These are phyloP conservation scores for Erythrocebus patas DNA, from an alignment of 2,113 vertebrate genomes.

Conservation along the genomic window DNA sequence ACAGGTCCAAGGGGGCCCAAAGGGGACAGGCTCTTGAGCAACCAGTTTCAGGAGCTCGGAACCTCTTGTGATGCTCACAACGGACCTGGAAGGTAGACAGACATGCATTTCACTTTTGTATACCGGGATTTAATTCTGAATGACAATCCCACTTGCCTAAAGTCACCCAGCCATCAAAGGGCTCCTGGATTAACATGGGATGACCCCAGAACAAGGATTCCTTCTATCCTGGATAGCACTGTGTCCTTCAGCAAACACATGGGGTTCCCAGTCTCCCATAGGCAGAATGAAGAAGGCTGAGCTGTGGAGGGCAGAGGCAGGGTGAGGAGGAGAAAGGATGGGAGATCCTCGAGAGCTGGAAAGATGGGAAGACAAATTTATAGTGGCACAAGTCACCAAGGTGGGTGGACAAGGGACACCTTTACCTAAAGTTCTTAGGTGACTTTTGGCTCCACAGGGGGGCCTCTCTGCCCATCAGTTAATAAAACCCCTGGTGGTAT, in stretches of 20 bases:
- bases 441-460: background rate
- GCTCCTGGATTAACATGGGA: background rate
- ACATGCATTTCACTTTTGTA: background rate
- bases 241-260: background rate
- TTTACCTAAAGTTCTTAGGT: background rate
- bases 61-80: background rate
- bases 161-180: background rate
- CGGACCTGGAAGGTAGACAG: background rate
- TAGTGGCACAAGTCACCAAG: background rate
- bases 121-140: background rate
- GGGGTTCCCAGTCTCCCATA: background rate
- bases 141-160: background rate
- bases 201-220: background rate
- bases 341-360: background rate
- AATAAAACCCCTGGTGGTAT: background rate
- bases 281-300: background rate
- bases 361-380: background rate
- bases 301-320: background rate
- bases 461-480: background rate
- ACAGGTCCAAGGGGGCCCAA: background rate
- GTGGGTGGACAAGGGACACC: background rate
- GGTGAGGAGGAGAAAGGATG: background rate
- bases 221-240: background rate
- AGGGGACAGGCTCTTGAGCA: background rate
- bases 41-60: background rate